Percentiles rank a stretch among this genome's conserved stretches.
These are phyloP conservation scores for Chlorospingus semifuscus DNA, from an alignment of 2,797 vertebrate genomes.

Conservation along the genomic window DNA sequence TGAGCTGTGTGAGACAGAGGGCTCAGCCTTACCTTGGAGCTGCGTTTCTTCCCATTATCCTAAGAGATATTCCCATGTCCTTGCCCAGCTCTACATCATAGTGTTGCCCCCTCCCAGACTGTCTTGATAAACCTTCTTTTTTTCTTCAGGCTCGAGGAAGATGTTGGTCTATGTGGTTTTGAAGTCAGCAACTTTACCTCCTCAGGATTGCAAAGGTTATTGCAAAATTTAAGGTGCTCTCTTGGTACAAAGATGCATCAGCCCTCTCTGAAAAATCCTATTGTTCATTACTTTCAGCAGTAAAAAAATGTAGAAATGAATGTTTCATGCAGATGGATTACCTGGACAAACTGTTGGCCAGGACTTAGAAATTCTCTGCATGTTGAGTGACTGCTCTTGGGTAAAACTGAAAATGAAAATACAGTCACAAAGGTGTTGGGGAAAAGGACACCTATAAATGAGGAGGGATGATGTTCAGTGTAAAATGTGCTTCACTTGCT, in stretches of 20 bases:
- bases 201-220: background rate
- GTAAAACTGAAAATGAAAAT: constrained; percentile 27
- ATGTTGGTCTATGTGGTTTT: constrained; percentile 11
- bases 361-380: background rate
- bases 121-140: background rate
- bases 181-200: background rate
- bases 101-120: background rate
- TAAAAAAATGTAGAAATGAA: background rate
- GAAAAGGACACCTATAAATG: background rate
- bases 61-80: background rate
- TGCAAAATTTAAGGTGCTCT: background rate
- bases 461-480: background rate
- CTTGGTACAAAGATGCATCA: background rate
- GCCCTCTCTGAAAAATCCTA: background rate
- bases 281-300: background rate
- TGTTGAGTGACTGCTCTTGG: background rate
- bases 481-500: background rate
- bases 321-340: background rate
- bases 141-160: background rate
- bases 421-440: background rate
- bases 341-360: background rate
- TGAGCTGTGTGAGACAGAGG: background rate
- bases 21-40: background rate
- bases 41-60: background rate
- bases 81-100: background rate